These are phyloP conservation scores for Parasteatoda tepidariorum DNA, from an alignment of 1,140 invertebrate species.

Conservation along the genomic window DNA sequence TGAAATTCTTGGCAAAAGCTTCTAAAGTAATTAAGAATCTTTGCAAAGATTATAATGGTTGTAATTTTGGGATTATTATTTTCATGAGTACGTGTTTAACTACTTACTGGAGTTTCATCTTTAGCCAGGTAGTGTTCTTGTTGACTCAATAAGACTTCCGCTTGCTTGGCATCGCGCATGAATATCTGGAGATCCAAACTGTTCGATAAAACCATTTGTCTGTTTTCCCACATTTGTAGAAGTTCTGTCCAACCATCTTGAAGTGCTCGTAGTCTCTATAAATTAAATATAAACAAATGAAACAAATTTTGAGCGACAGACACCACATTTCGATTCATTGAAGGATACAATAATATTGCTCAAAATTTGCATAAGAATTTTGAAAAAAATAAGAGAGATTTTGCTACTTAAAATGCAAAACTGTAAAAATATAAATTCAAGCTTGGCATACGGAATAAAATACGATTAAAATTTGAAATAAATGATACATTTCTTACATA, in stretches of 20 bases:
- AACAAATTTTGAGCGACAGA: background rate
- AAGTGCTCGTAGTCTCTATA: slow-evolving; percentile 88
- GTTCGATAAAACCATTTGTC: slow-evolving; percentile 93
- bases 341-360: background rate
- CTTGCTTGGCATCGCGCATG: slow-evolving; percentile 95
- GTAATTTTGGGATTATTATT: too few species aligned
- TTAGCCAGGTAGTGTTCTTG: slow-evolving; percentile 96
- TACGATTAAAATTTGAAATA: too few species aligned
- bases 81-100: too few species aligned
- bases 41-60: too few species aligned
- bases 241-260: slow-evolving; percentile 99
- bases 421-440: too few species aligned
- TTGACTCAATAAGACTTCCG: slow-evolving; percentile 96
- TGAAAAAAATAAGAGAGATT: too few species aligned
- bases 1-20: too few species aligned
- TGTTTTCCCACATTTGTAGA: slow-evolving; percentile 99
- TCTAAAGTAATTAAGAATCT: too few species aligned
- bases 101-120: slow-evolving; percentile 88
- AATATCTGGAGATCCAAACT: slow-evolving; percentile 95
- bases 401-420: too few species aligned
- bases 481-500: too few species aligned
- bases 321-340: background rate
- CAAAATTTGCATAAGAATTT: too few species aligned
- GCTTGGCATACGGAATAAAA: too few species aligned
- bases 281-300: slow-evolving; percentile 41